A percentile compares a stretch with the other conserved stretches of the same genome.
phyloP scores from a whole-genome alignment of 2,888 invertebrate genomes.

The Drosophila kanekoi region DNA sequence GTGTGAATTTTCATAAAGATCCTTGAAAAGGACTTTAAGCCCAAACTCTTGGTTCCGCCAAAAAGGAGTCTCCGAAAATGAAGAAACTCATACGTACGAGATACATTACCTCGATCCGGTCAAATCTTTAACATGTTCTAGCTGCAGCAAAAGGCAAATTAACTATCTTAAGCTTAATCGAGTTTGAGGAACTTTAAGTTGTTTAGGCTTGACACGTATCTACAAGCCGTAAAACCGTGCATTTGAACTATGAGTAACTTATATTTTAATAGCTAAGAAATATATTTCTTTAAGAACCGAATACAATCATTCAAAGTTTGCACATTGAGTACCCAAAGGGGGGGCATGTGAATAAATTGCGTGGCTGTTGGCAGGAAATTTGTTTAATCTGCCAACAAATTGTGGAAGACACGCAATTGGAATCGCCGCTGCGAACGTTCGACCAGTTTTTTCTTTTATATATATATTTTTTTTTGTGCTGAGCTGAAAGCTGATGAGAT shows the following conservation, averaged over 20 bases:
- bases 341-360: slow-evolving; percentile 64
- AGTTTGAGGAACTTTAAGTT: no score
- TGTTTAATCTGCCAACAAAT: slow-evolving; percentile 80
- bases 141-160: no score
- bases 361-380: slow-evolving; percentile 80
- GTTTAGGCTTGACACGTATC: no score
- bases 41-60: no score
- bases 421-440: slow-evolving; percentile 35
- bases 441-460: slow-evolving; percentile 50
- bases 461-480: slow-evolving; percentile 38
- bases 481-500: slow-evolving; percentile 74
- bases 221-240: no score
- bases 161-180: no score
- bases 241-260: not conserved
- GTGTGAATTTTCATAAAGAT: no score
- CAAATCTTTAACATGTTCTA: no score
- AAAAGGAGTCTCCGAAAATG: no score
- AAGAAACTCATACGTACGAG: no score
- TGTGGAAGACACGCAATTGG: slow-evolving; percentile 77
- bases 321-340: slow-evolving; percentile 14
- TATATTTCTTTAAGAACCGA: not conserved
- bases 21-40: no score
- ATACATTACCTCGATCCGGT: no score
- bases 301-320: slow-evolving; percentile 28
- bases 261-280: not conserved